These are phyloP conservation scores for Cephus spinipes DNA, from an alignment of 2,888 invertebrate species.

Conservation along the genomic window DNA sequence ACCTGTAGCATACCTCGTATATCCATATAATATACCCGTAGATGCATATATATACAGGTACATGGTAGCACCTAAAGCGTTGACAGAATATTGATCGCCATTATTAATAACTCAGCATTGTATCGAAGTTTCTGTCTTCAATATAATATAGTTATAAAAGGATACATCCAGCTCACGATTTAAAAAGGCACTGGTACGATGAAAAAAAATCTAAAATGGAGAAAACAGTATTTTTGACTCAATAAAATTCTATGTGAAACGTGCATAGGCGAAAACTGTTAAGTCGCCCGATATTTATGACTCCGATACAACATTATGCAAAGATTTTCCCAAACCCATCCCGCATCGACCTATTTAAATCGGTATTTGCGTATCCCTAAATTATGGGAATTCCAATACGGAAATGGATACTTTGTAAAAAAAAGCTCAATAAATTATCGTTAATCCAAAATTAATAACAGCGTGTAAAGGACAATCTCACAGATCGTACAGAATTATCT, in stretches of 20 bases:
- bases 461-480: background rate
- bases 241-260: background rate
- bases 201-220: background rate
- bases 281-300: background rate
- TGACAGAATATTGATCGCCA: conserved; percentile 36
- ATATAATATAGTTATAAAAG: background rate
- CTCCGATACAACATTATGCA: background rate
- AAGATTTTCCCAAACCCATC: background rate
- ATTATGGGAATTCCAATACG: background rate
- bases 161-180: background rate
- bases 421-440: background rate
- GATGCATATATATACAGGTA: background rate
- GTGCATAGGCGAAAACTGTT: background rate
- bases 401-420: background rate
- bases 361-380: background rate
- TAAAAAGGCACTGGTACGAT: too few species aligned
- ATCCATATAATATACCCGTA: background rate
- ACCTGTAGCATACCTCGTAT: background rate
- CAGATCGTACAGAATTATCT: background rate
- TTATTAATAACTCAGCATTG: conserved; percentile 43
- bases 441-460: background rate
- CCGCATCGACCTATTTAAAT: background rate
- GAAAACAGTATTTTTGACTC: background rate
- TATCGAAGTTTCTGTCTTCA: conserved; percentile 20
- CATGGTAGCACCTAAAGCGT: conserved; percentile 19